Evolutionary conservation across 2,113 vertebrate genomes (phyloP).

Genomic region (Rhynchopsitta pachyrhyncha): DNA sequence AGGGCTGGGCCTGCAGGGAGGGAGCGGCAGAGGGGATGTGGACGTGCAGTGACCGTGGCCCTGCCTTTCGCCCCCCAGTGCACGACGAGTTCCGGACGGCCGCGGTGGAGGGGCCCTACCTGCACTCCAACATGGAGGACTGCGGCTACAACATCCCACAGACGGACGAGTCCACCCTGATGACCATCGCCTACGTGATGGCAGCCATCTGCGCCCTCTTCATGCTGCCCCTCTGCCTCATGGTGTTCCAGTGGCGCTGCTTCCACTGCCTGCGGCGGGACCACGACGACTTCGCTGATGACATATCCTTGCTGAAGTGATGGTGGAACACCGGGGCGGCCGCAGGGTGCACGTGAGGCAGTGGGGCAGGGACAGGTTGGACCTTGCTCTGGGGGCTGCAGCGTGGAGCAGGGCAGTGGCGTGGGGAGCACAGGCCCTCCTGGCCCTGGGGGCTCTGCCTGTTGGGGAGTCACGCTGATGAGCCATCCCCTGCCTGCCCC

Average conservation of each 20-base stretch:
- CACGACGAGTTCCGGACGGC: conserved; percentile 92
- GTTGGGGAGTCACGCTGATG: neutral
- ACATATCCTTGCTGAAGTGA: conserved; percentile 96
- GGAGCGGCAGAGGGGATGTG: fast-evolving
- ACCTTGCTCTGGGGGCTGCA: neutral
- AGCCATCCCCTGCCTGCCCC: neutral
- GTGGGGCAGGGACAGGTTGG: neutral
- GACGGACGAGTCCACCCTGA: conserved; percentile 97
- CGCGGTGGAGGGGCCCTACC: conserved; percentile 88
- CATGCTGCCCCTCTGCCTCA: conserved; percentile 97
- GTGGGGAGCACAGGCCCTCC: neutral
- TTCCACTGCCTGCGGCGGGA: conserved; percentile 87
- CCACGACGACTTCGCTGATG: conserved; percentile 90
- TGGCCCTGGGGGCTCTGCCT: neutral
- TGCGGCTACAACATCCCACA: conserved; percentile 98
- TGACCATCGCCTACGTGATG: conserved; percentile 99
- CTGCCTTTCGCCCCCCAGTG: conserved; percentile 68
- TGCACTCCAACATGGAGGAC: conserved; percentile 89
- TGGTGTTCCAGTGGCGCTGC: conserved; percentile 99
- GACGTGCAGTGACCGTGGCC: fast-evolving
- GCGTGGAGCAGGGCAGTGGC: neutral
- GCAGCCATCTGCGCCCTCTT: conserved; percentile 97
- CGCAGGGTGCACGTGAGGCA: neutral
- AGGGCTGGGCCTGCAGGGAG: neutral
- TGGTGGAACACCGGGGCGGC: neutral